Evolutionary conservation across 1,140 invertebrate genomes (phyloP), one percentile per base, ranked within the genome.

Genomic region (Vanessa tameamea): DNA sequence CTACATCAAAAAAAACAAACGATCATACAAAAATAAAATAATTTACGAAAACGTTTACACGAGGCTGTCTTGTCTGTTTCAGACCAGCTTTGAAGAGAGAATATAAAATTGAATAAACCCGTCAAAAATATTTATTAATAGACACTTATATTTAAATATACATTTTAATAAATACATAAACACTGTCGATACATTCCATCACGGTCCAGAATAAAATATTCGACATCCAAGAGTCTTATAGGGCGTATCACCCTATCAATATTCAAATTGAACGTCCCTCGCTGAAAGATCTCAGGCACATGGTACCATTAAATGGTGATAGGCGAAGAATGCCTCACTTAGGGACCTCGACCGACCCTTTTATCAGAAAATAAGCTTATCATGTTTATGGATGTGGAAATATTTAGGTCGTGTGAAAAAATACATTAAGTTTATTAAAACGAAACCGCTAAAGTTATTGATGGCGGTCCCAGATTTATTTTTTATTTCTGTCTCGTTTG

Each of bases 281-380:
- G 82, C 68, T 76, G 80, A 87, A 80, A 86, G 87, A 86, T 88
- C 82, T 86, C 83, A 87, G 83, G 85, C 86, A 87, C 81, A 88
- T 82, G 84, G 81, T 78, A 74, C 84, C 87, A 88, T 89, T 91
- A 89, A 85, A 88, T 77, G 82, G 77, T 84, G 89, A 89, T 89
- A 86, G 83, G 85, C 73, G 86, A 88, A 91, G 84, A 89, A 89
- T 87, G 78, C 86, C 83, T 84, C 87, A 85, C 86, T 91, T 88
- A 87, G 79, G 82, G 82, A 82, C 81, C 80, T 78, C 75, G 75
- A 72, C 71, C 82, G 89, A 87, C 87, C 89, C 89, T 91, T 89
- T 90, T 89, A 90, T 91, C 83, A 86, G 85, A 77, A 85, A 87
- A 88, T 88, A 88, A 89, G 86, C 85, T 87, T 88, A 89, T 89